A percentile compares a stretch with the other conserved stretches of the same genome.
These are phyloP conservation scores for Magallana nippona DNA, from an alignment of 2,888 invertebrate species.

Conservation along the genomic window DNA sequence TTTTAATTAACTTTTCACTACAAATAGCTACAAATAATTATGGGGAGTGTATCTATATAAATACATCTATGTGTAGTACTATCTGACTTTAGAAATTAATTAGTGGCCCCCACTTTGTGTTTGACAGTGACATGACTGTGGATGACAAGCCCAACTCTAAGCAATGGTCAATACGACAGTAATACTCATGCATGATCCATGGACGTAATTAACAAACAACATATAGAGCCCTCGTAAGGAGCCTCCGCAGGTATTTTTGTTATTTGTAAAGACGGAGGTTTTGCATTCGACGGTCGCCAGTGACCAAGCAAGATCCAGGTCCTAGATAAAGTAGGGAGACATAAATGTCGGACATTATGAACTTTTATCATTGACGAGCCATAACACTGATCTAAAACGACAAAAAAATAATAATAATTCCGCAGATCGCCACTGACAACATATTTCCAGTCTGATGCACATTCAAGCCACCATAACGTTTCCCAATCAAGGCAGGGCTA, in stretches of 20 bases:
- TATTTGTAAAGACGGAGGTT: not conserved
- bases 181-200: constrained; percentile 1
- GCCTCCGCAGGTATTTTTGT: constrained; percentile 25
- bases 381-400: constrained; percentile 31
- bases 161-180: not conserved
- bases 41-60: not conserved
- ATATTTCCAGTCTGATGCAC: constrained; percentile 33
- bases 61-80: not conserved
- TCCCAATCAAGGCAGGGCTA: not conserved
- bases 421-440: constrained; percentile 29
- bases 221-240: not conserved
- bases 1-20: constrained; percentile 15
- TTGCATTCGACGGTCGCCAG: not conserved
- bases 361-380: constrained; percentile 28
- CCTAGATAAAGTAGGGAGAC: constrained; percentile 20
- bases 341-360: constrained; percentile 12
- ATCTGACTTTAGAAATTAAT: not conserved
- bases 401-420: constrained; percentile 23
- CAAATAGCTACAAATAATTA: not conserved
- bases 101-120: constrained; percentile 3
- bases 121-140: constrained; percentile 15
- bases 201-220: constrained; percentile 15
- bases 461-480: constrained; percentile 21
- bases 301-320: not conserved
- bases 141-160: not conserved